phyloP scores from a whole-genome alignment of 2,888 invertebrate genomes.

The Pediacus dermestoides region DNA sequence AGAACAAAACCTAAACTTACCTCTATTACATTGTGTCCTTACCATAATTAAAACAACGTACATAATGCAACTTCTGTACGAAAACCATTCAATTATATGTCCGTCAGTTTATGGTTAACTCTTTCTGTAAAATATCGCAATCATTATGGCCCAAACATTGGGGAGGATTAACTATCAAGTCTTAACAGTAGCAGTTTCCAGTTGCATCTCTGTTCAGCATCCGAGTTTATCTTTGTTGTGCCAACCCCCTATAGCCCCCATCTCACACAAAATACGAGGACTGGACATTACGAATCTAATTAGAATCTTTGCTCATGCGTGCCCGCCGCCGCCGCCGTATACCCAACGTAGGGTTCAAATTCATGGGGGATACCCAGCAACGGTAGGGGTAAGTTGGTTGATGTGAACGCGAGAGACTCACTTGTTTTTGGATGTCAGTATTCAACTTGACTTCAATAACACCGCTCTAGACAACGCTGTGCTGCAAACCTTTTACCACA shows the following conservation, averaged over 20 bases:
- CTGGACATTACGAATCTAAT: conserved; percentile 56
- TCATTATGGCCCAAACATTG: conserved; percentile 42
- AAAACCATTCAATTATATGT: no score
- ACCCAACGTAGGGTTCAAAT: conserved; percentile 40
- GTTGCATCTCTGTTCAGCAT: conserved; percentile 23
- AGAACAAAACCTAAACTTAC: no score
- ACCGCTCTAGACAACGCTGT: conserved; percentile 25
- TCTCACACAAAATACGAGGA: conserved; percentile 46
- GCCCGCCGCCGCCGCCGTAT: conserved; percentile 37
- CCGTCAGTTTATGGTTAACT: no score
- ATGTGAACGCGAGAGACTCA: conserved; percentile 33
- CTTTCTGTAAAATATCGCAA: conserved; percentile 37
- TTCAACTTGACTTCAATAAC: conserved; percentile 34
- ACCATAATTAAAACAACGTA: no score
- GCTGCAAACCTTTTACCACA: conserved; percentile 20
- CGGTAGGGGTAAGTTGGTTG: conserved; percentile 47
- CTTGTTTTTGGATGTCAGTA: conserved; percentile 34
- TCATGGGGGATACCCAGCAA: conserved; percentile 43
- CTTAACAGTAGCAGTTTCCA: conserved; percentile 32
- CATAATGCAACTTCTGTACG: no score
- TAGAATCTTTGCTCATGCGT: conserved; percentile 54
- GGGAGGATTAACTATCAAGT: conserved; percentile 40
- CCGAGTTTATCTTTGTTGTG: conserved; percentile 12
- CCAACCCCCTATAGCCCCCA: conserved; percentile 25
- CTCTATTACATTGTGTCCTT: no score